Percentiles rank a stretch among this genome's conserved stretches.
Evolutionary conservation across 2,797 vertebrate genomes (phyloP).

Genomic region (Acestrorhynchus altus): DNA sequence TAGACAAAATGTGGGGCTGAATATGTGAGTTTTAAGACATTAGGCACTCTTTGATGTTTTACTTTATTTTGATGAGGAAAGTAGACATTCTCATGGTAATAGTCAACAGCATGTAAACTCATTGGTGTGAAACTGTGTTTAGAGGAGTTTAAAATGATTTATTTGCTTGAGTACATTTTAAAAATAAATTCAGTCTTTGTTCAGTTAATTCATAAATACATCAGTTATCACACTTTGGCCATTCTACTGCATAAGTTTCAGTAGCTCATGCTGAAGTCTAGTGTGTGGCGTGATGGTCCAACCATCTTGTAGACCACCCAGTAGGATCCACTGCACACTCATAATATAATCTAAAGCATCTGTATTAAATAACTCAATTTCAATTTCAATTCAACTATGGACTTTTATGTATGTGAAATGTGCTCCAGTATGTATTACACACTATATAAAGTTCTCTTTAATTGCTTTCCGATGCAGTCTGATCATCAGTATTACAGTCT

Average conservation of each 20-base stretch:
- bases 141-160: too few relatives aligned
- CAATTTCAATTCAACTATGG: too few relatives aligned
- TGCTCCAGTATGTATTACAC: too few relatives aligned
- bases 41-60: background rate
- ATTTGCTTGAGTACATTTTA: background rate
- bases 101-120: background rate
- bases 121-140: too few relatives aligned
- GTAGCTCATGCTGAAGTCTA: slow-evolving; percentile 37
- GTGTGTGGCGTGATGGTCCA: background rate
- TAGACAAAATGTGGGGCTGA: too few relatives aligned
- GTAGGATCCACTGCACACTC: background rate
- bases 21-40: background rate
- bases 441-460: too few relatives aligned
- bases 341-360: background rate
- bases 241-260: slow-evolving; percentile 14
- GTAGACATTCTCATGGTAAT: background rate
- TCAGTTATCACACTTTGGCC: slow-evolving; percentile 13
- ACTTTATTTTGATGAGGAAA: background rate
- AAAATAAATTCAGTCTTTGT: background rate
- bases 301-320: background rate
- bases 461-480: too few relatives aligned
- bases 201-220: slow-evolving; percentile 4
- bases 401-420: too few relatives aligned
- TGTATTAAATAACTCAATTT: background rate
- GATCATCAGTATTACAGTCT: too few relatives aligned